These are phyloP conservation scores for Zeugodacus cucurbitae DNA, from an alignment of 1,140 invertebrate species.

Conservation along the genomic window DNA sequence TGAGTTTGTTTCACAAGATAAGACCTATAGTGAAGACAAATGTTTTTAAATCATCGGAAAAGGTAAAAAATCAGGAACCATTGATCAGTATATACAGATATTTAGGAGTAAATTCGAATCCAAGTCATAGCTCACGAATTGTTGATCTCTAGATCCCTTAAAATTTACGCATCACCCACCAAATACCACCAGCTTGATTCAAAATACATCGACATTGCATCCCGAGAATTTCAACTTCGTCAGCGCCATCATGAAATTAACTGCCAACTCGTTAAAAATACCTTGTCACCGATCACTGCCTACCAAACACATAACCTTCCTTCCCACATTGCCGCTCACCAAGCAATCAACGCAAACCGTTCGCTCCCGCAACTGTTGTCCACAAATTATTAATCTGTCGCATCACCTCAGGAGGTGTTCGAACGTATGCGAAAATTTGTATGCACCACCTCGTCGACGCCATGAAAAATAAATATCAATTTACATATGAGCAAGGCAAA, in stretches of 20 bases:
- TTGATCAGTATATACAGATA: too few species aligned
- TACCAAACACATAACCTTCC: background rate
- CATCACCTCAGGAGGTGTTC: constrained; percentile 40
- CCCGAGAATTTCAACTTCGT: background rate
- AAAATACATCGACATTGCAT: background rate
- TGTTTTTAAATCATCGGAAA: too few species aligned
- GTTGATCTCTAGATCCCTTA: too few species aligned
- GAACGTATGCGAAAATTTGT: constrained; percentile 35
- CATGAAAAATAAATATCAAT: constrained; percentile 38
- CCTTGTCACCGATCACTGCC: background rate
- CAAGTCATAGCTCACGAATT: too few species aligned
- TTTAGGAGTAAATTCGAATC: too few species aligned
- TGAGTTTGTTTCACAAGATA: too few species aligned
- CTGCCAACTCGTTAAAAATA: too few species aligned
- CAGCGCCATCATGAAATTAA: background rate
- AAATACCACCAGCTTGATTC: background rate
- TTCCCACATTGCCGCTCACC: background rate
- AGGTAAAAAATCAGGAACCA: too few species aligned
- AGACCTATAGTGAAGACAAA: too few species aligned
- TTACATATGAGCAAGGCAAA: constrained; percentile 36
- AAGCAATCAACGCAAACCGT: too few species aligned
- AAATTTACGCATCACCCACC: background rate
- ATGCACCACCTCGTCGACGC: constrained; percentile 19
- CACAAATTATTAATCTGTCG: constrained; percentile 37
- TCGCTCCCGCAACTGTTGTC: background rate